phyloP scores from a whole-genome alignment of 2,888 invertebrate genomes.

The Diaperis boleti region DNA sequence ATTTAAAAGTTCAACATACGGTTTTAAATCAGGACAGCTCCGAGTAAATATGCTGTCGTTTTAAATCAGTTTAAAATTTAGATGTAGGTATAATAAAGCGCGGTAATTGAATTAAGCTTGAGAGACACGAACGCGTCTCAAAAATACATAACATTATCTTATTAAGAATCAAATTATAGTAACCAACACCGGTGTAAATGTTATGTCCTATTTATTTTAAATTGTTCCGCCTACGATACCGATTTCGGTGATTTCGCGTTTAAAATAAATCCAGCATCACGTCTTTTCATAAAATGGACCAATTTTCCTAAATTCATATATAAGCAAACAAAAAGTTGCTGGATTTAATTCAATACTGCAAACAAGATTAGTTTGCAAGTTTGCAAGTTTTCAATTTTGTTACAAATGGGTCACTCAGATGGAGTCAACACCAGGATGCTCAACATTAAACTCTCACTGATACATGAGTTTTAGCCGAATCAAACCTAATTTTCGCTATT shows the following conservation, averaged over 20 bases:
- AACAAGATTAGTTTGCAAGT: too few species aligned
- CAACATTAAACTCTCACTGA: not conserved
- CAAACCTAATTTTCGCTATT: slow-evolving; percentile 6
- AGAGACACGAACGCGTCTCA: not conserved
- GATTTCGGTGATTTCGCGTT: too few species aligned
- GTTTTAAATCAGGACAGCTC: not conserved
- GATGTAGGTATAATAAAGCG: not conserved
- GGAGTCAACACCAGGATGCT: slow-evolving; percentile 9
- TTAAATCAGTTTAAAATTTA: not conserved
- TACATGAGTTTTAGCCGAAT: not conserved
- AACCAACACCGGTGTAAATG: not conserved
- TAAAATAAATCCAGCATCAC: not conserved
- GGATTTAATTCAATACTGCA: too few species aligned
- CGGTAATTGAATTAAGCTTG: not conserved
- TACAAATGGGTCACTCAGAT: too few species aligned
- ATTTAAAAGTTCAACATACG: too few species aligned
- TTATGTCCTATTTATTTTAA: not conserved
- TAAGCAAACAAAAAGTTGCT: too few species aligned
- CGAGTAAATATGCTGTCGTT: not conserved
- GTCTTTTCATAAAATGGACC: not conserved
- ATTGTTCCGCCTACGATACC: not conserved
- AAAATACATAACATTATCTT: not conserved
- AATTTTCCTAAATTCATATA: too few species aligned
- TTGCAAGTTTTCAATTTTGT: too few species aligned
- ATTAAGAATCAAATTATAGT: not conserved